Percentiles rank a stretch among this genome's conserved stretches.
Conservation (phyloP, 2,888 invertebrate species). For the Ormyrus thymus region DNA sequence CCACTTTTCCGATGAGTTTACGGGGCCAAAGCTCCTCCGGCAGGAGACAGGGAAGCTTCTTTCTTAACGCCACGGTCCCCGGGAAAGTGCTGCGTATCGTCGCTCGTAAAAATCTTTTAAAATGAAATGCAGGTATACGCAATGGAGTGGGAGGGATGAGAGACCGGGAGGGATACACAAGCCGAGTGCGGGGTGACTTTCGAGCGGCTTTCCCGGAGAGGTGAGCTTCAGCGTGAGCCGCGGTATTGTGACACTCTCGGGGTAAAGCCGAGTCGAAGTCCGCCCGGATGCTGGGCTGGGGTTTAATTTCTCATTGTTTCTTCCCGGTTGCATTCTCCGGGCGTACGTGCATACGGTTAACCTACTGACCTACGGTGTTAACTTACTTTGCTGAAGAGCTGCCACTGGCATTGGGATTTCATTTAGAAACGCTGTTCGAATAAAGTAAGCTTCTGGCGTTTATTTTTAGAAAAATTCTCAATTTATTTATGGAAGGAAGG, state of each 20-base stretch:
- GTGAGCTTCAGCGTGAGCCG: neutral
- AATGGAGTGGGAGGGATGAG: neutral
- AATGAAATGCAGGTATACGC: conserved; percentile 47
- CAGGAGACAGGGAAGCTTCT: conserved; percentile 19
- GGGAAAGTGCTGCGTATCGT: conserved; percentile 18
- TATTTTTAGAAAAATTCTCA: no score
- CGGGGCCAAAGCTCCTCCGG: conserved; percentile 20
- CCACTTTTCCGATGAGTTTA: conserved; percentile 50
- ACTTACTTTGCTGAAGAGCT: no score
- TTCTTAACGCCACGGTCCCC: neutral
- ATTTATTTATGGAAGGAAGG: no score
- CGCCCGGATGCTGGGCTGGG: conserved; percentile 20
- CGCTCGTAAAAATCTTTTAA: conserved; percentile 48
- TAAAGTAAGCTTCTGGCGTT: no score
- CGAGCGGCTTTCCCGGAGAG: conserved; percentile 30
- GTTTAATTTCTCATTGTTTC: conserved; percentile 47
- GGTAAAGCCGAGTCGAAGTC: conserved; percentile 18
- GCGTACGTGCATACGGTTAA: neutral
- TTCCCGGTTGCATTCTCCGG: neutral
- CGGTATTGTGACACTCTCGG: conserved; percentile 33
- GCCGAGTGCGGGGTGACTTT: neutral
- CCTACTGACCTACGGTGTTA: no score
- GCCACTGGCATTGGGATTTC: no score
- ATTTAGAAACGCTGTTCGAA: no score
- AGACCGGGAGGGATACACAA: neutral